These are phyloP conservation scores for Matsumyia berberina DNA, from an alignment of 2,888 invertebrate species.

Conservation along the genomic window DNA sequence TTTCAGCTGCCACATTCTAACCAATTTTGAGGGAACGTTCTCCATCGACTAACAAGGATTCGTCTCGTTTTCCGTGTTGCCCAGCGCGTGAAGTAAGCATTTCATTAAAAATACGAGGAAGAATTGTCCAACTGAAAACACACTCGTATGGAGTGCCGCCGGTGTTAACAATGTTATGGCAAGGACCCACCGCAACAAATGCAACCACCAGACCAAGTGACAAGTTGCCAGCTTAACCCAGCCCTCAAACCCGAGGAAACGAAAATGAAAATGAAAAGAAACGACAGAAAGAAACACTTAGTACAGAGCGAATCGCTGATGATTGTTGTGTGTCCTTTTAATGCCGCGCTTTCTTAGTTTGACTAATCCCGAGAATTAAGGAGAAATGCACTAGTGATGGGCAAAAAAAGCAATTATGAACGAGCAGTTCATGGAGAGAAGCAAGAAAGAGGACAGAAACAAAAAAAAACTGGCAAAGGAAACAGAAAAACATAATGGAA, in stretches of 20 bases:
- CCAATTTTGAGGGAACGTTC: constrained; percentile 28
- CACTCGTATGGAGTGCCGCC: constrained; percentile 18
- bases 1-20: constrained; percentile 41
- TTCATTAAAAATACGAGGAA: constrained; percentile 37
- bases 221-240: neutral
- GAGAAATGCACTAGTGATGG: constrained; percentile 44
- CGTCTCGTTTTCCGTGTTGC: neutral
- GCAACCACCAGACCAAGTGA: constrained; percentile 3
- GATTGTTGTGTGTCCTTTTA: constrained; percentile 59
- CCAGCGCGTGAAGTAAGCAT: constrained; percentile 24
- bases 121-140: constrained; percentile 25
- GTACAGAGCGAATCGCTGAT: constrained; percentile 8
- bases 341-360: constrained; percentile 56
- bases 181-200: constrained; percentile 18
- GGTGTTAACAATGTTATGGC: constrained; percentile 9
- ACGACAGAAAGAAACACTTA: neutral
- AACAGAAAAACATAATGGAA: constrained; percentile 57
- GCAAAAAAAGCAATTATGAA: constrained; percentile 68
- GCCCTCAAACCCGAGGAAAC: neutral
- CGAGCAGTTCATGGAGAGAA: no score
- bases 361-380: constrained; percentile 70
- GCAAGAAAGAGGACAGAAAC: no score
- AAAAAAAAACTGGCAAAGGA: constrained; percentile 1
- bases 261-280: neutral
- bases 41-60: constrained; percentile 17